Conservation (phyloP, 92 coral and sea anemone genomes). For the Isaurus tuberculatus region DNA sequence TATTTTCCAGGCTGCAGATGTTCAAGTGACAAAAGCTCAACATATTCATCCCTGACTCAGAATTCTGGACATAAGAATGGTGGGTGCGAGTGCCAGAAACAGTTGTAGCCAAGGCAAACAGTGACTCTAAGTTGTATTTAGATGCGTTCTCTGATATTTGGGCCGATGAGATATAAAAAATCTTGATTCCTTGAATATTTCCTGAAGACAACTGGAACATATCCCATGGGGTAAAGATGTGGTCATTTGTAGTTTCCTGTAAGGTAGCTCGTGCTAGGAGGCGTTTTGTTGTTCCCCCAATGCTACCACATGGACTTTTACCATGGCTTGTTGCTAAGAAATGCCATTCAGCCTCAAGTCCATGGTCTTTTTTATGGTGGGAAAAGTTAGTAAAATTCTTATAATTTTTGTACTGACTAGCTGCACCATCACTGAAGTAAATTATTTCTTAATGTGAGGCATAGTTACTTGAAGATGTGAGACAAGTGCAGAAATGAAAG, state of each 20-base stretch:
- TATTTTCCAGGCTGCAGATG: neutral
- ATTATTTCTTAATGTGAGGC: too few species aligned
- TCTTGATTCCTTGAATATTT: neutral
- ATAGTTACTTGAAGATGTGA: too few species aligned
- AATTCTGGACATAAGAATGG: neutral
- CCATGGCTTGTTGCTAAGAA: conserved; percentile 27
- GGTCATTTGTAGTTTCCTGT: neutral
- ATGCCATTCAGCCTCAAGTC: conserved; percentile 24
- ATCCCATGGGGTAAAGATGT: neutral
- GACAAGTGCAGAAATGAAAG: too few species aligned
- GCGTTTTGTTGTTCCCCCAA: neutral
- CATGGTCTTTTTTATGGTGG: conserved; percentile 27
- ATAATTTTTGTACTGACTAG: conserved; percentile 39
- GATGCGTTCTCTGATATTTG: too few species aligned
- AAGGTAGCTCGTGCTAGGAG: conserved; percentile 1
- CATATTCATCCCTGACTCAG: neutral
- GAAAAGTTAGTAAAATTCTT: conserved; percentile 22
- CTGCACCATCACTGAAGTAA: conserved; percentile 38
- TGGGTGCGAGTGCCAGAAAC: neutral
- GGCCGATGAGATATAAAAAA: too few species aligned
- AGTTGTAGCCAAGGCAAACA: neutral
- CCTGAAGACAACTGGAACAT: neutral
- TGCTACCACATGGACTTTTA: conserved; percentile 44
- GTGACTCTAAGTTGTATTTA: neutral
- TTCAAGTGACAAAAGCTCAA: neutral